Percentiles rank a stretch among this genome's conserved stretches.
These are phyloP conservation scores for Bos javanicus DNA, from an alignment of 2,113 vertebrate genomes.

Conservation along the genomic window DNA sequence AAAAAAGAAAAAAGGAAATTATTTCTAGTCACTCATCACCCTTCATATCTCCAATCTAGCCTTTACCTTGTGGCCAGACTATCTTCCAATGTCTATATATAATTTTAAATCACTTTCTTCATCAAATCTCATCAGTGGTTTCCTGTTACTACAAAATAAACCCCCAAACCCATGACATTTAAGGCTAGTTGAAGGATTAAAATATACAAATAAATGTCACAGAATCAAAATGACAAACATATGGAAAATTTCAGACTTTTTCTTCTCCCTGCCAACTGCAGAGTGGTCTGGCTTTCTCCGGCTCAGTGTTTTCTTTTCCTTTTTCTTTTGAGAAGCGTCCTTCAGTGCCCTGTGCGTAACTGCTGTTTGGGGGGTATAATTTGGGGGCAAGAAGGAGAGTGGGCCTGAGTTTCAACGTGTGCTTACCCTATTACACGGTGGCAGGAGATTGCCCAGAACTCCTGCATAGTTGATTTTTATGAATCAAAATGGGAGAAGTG, in stretches of 20 bases:
- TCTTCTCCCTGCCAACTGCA: not conserved
- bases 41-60: not conserved
- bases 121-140: not conserved
- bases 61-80: not conserved
- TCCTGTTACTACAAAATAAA: not conserved
- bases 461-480: not conserved
- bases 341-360: not conserved
- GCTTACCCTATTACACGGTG: not conserved
- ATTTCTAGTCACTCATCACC: not conserved
- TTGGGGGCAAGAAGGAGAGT: not conserved
- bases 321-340: not conserved
- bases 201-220: not conserved
- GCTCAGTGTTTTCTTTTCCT: not conserved
- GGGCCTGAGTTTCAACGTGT: accelerated
- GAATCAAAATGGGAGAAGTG: not conserved
- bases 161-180: not conserved
- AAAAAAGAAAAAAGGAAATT: not conserved
- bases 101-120: not conserved
- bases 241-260: not conserved
- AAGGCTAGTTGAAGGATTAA: not conserved
- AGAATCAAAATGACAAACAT: not conserved
- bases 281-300: not conserved
- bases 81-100: not conserved
- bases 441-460: not conserved
- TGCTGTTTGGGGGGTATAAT: not conserved